Evolutionary conservation across 2,888 invertebrate genomes (phyloP).

Genomic region (Melanargia galathea): DNA sequence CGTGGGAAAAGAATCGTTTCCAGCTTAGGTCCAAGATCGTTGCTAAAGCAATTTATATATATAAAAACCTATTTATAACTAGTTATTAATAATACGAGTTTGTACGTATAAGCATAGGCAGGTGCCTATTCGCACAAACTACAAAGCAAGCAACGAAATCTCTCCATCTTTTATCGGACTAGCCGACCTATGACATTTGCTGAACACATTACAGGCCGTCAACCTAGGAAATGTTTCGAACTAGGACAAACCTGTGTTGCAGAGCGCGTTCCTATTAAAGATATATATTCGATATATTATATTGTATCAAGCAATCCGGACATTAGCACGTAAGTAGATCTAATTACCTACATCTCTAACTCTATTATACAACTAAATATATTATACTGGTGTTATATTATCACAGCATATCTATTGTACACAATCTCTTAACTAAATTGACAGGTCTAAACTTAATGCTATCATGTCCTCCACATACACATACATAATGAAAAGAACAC

Average conservation of each 20-base stretch:
- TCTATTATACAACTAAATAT: not conserved
- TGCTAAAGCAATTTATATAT: too few relatives aligned
- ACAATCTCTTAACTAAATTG: too few relatives aligned
- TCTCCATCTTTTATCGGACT: slow-evolving; percentile 51
- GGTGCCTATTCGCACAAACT: not conserved
- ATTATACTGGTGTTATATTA: too few relatives aligned
- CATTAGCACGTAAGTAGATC: not conserved
- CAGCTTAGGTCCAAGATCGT: too few relatives aligned
- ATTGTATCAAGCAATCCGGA: not conserved
- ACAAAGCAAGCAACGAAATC: slow-evolving; percentile 9
- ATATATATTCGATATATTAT: slow-evolving; percentile 10
- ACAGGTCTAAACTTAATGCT: too few relatives aligned
- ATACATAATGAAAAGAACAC: too few relatives aligned
- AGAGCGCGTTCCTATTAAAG: slow-evolving; percentile 26
- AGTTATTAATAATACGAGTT: not conserved
- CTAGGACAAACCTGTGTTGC: slow-evolving; percentile 47
- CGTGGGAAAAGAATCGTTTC: too few relatives aligned
- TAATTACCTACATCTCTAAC: not conserved
- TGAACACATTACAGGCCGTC: slow-evolving; percentile 53
- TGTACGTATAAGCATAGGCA: not conserved
- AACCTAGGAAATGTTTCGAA: slow-evolving; percentile 61
- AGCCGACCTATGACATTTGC: slow-evolving; percentile 67
- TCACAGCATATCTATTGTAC: too few relatives aligned
- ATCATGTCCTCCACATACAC: too few relatives aligned
- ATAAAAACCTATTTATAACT: too few relatives aligned